Evolutionary conservation across 2,888 invertebrate species (phyloP).

Genomic region (Ophion ellenae): DNA sequence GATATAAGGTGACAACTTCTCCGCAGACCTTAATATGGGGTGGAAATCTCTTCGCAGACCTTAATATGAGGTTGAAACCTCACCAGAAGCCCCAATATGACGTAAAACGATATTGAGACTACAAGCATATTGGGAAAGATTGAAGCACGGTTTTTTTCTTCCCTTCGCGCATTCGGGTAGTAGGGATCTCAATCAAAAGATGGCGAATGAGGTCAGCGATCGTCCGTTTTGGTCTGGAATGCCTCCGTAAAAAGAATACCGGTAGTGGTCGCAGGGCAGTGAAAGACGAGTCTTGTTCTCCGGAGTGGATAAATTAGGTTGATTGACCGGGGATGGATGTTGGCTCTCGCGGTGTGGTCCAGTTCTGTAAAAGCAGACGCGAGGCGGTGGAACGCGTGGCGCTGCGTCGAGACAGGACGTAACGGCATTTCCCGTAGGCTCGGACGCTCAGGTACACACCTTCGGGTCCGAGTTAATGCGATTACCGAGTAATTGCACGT

Average conservation of each 20-base stretch:
- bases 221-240: neutral
- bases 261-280: conserved; percentile 16
- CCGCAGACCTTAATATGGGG: too few relatives aligned
- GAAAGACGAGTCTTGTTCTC: conserved; percentile 23
- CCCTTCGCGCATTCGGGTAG: neutral
- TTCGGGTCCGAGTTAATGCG: conserved; percentile 18
- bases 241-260: neutral
- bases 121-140: neutral
- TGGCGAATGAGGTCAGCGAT: neutral
- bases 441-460: conserved; percentile 14
- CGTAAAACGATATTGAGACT: neutral
- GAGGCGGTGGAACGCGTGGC: neutral
- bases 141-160: neutral
- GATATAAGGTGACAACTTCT: too few relatives aligned
- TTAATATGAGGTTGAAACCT: neutral
- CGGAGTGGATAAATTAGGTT: neutral
- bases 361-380: neutral
- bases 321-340: conserved; percentile 7
- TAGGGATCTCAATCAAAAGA: neutral
- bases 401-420: neutral
- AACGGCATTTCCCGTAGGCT: neutral
- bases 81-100: neutral
- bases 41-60: neutral
- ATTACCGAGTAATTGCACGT: conserved; percentile 59
- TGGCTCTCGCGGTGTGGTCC: neutral